Evolutionary conservation across 2,888 invertebrate genomes (phyloP).

Genomic region (Steinernema hermaphroditum): DNA sequence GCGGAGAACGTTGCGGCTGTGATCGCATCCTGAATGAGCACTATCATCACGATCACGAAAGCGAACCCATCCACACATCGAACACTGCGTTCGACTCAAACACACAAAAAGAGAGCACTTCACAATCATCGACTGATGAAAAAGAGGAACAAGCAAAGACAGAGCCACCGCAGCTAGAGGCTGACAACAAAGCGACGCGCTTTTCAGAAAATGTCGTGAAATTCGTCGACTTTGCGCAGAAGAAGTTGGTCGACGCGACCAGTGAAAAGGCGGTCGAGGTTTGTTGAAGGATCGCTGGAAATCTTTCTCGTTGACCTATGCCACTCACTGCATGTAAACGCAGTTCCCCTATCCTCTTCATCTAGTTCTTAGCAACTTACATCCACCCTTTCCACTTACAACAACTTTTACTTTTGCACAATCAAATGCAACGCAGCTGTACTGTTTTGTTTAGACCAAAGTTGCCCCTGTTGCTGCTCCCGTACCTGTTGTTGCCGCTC

Average conservation of each 20-base stretch:
- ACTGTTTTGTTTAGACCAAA: neutral
- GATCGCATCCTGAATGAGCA: slow-evolving; percentile 22
- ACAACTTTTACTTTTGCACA: no score
- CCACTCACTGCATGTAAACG: slow-evolving; percentile 1
- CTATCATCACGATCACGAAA: slow-evolving; percentile 21
- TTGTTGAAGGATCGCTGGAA: slow-evolving; percentile 8
- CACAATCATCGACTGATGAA: neutral
- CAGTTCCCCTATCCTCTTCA: neutral
- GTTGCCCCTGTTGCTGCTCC: slow-evolving; percentile 2
- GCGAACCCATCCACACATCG: neutral
- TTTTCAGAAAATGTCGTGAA: slow-evolving; percentile 37
- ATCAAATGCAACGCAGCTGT: no score
- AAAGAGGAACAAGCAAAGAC: neutral
- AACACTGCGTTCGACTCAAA: neutral
- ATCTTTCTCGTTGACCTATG: slow-evolving; percentile 22
- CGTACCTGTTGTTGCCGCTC: neutral
- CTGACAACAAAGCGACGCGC: slow-evolving; percentile 29
- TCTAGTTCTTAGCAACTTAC: neutral
- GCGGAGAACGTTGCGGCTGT: slow-evolving; percentile 16
- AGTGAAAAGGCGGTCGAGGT: neutral
- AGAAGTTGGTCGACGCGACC: slow-evolving; percentile 21
- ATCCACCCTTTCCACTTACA: neutral
- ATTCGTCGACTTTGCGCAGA: slow-evolving; percentile 34
- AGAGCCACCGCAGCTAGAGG: slow-evolving; percentile 7
- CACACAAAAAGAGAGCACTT: neutral